Percentiles rank a stretch among this genome's conserved stretches.
Conservation (phyloP, 2,888 invertebrate genomes). For the Lasioglossum figueresi region DNA sequence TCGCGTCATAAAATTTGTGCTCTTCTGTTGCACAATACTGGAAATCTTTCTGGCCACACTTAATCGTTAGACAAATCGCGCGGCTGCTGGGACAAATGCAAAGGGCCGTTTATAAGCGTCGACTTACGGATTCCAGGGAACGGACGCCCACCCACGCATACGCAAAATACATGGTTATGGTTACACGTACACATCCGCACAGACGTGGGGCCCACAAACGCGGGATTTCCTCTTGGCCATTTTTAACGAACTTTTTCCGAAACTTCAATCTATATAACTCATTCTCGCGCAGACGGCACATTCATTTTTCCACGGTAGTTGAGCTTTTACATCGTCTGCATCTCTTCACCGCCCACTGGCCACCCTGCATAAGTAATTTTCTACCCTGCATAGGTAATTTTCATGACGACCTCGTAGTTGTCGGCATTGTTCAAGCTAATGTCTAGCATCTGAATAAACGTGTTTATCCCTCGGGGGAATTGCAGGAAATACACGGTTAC, state of each 20-base stretch:
- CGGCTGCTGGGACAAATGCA: conserved; percentile 27
- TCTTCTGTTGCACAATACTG: background rate
- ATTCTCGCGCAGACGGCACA: conserved; percentile 68
- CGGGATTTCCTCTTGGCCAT: conserved; percentile 49
- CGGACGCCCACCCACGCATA: background rate
- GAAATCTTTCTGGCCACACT: conserved; percentile 27
- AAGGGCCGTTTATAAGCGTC: conserved; percentile 53
- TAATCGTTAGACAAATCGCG: conserved; percentile 46
- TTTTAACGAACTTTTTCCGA: conserved; percentile 65
- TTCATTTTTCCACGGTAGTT: conserved; percentile 74
- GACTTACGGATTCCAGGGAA: conserved; percentile 34
- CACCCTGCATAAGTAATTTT: conserved; percentile 71
- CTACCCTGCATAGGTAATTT: conserved; percentile 71
- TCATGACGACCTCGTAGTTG: conserved; percentile 69
- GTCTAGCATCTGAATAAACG: conserved; percentile 69
- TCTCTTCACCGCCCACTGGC: conserved; percentile 65
- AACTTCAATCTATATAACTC: conserved; percentile 69
- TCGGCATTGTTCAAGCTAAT: conserved; percentile 66
- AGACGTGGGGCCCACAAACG: background rate
- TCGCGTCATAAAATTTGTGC: background rate
- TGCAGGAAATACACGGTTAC: conserved; percentile 55
- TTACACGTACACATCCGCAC: background rate
- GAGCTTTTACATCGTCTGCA: conserved; percentile 72
- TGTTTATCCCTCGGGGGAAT: conserved; percentile 58
- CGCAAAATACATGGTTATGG: background rate